Percentiles rank a stretch among this genome's conserved stretches.
These are phyloP conservation scores for Chondrilla cf. caribensis DNA, from an alignment of 37 sponge, comb jelly and placozoan genomes.

Conservation along the genomic window DNA sequence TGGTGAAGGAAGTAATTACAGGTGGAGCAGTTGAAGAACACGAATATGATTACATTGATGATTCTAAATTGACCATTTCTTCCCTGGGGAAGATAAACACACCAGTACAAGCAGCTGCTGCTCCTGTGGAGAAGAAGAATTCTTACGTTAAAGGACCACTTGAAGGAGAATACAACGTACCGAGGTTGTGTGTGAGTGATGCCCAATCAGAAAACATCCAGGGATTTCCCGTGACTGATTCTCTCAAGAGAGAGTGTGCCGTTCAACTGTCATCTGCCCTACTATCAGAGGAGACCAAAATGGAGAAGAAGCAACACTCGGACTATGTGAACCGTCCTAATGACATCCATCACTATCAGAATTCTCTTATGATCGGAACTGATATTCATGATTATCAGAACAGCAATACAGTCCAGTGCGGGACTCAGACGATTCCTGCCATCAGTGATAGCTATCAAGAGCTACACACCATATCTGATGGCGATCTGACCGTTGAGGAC, in stretches of 20 bases:
- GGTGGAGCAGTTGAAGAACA: background rate
- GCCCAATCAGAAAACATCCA: background rate
- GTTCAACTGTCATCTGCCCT: background rate
- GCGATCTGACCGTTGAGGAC: background rate
- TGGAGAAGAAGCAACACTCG: background rate
- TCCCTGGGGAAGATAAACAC: too few relatives aligned
- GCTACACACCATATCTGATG: background rate
- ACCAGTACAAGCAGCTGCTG: too few relatives aligned
- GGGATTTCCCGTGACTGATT: background rate
- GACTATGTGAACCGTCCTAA: constrained; percentile 3
- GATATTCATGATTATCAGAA: background rate
- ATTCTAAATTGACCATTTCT: background rate
- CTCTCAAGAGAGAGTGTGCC: background rate
- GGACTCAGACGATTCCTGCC: background rate
- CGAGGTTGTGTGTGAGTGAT: background rate
- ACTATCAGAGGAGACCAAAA: too few relatives aligned
- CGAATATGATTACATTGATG: constrained; percentile 23
- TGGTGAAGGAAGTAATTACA: background rate
- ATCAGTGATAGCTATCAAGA: constrained; percentile 13
- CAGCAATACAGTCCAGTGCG: background rate
- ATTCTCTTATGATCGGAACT: background rate
- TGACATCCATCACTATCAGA: background rate
- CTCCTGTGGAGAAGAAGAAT: background rate
- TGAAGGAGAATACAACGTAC: too few relatives aligned
- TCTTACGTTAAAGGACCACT: background rate